These are phyloP conservation scores for Dryobotodes eremita DNA, from an alignment of 2,888 invertebrate genomes.

Conservation along the genomic window DNA sequence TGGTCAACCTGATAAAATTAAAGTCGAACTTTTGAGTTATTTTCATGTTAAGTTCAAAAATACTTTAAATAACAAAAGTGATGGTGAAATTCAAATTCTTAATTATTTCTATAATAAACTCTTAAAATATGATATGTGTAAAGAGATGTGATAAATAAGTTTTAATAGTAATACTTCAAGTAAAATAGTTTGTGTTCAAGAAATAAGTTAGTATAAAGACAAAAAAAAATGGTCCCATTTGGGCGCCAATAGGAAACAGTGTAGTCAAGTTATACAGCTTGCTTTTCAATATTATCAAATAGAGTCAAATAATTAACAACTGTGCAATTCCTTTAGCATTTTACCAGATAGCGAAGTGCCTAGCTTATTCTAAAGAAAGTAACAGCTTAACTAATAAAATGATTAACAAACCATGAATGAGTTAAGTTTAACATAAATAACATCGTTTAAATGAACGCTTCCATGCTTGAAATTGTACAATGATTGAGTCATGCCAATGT, in stretches of 20 bases:
- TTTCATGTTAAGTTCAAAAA: conserved; percentile 34
- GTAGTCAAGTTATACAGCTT: conserved; percentile 42
- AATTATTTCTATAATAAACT: conserved; percentile 7
- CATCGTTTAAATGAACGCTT: conserved; percentile 62
- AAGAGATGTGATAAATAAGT: conserved; percentile 30
- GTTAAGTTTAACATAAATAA: conserved; percentile 56
- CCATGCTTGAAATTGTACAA: conserved; percentile 76
- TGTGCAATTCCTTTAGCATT: conserved; percentile 50
- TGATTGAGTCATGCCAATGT: conserved; percentile 71
- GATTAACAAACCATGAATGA: conserved; percentile 58
- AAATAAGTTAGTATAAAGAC: conserved; percentile 30
- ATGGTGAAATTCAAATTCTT: conserved; percentile 28
- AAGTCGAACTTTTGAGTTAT: conserved; percentile 27
- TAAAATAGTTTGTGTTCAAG: conserved; percentile 38
- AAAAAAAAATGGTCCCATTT: conserved; percentile 19
- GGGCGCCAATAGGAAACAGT: conserved; percentile 43
- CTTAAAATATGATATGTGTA: conserved; percentile 46
- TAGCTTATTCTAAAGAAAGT: conserved; percentile 52
- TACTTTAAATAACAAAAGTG: conserved; percentile 33
- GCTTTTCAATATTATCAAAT: conserved; percentile 36
- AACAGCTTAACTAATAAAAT: conserved; percentile 49
- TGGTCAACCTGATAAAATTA: not conserved
- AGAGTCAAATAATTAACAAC: conserved; percentile 53
- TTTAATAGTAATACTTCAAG: conserved; percentile 30
- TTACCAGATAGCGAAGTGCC: conserved; percentile 60